Percentiles rank a stretch among this genome's conserved stretches.
These are phyloP conservation scores for Sturmia bella DNA, from an alignment of 2,888 invertebrate species.

Conservation along the genomic window DNA sequence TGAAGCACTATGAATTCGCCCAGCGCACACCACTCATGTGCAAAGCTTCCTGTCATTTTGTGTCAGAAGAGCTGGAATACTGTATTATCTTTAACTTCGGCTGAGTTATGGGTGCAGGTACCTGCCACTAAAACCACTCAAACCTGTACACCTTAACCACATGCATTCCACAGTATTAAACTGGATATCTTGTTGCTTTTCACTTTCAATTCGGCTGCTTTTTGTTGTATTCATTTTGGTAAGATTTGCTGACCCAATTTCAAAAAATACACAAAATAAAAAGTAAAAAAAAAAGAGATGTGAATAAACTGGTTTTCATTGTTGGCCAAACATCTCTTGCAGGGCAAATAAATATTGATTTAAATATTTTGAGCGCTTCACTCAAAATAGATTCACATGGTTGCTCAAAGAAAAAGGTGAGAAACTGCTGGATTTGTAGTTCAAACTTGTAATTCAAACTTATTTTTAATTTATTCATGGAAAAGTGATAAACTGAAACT, in stretches of 20 bases:
- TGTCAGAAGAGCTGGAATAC: no score
- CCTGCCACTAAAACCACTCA: background rate
- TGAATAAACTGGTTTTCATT: slow-evolving; percentile 48
- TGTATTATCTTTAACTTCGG: no score
- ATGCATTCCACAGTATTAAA: slow-evolving; percentile 46
- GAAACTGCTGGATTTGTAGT: slow-evolving; percentile 25
- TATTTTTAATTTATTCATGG: slow-evolving; percentile 37
- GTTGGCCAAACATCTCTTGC: slow-evolving; percentile 42
- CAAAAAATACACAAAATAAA: slow-evolving; percentile 2
- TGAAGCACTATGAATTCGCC: no score
- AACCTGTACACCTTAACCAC: background rate
- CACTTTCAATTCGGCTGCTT: slow-evolving; percentile 31
- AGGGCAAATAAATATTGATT: slow-evolving; percentile 49
- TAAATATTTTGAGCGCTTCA: slow-evolving; percentile 20
- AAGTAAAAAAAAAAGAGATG: slow-evolving; percentile 13
- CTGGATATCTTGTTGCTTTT: slow-evolving; percentile 51
- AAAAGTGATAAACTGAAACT: slow-evolving; percentile 2
- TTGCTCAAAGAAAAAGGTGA: slow-evolving; percentile 9
- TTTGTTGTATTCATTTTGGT: slow-evolving; percentile 13
- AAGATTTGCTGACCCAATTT: slow-evolving; percentile 60
- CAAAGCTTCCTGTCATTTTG: no score
- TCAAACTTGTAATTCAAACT: background rate
- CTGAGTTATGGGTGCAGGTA: no score
- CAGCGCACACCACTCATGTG: no score
- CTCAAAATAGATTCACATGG: slow-evolving; percentile 5